Evolutionary conservation across 1,140 invertebrate species (phyloP), one percentile per base, ranked within the genome.

Genomic region (Telenomus remus): DNA sequence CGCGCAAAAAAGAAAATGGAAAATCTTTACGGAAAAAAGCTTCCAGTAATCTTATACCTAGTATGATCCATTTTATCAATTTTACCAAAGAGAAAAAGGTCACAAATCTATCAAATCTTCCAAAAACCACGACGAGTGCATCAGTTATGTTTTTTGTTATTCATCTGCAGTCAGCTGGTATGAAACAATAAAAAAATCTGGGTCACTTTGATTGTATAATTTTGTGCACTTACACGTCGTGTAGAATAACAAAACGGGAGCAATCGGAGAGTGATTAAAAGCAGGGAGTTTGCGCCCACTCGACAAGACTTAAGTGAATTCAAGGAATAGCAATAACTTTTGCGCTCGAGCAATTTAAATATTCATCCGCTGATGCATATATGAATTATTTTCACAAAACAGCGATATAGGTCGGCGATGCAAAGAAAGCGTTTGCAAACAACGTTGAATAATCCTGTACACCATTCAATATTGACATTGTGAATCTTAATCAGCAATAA

Each of bases 1-100:
- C 65, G 72, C 69, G 59, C 72, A 34, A 53, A 34, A 59, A 69
- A 64, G 72, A 76, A 76, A 76, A 65, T 76, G 64, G 72, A 76
- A 76, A 76, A 76, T 65, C 65, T 59, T 69, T 76, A 69, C 55
- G 63, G 60, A 70, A 76, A 70, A 27, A 27, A 27, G 19, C 19
- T 27, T 27, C 6, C 19, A 27, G 19, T 27, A 66, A 68, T 46
- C 19, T 27, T 27, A 27, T 27, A 27, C 6, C 1, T 27, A 27
- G 19, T 6, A 6, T 27, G 19, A 27, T 27, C 19, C 6, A 27
- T 27, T 27, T 27, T 27, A 27, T 27, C 19, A 27, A 27, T 27
- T 6, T 27, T 27, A 27, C 19, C n/a, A n/a, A n/a, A n/a, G n/a
- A n/a, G n/a, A n/a, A 27, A 27, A 27, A 27, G 2, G 19, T 27